A percentile compares a stretch with the other conserved stretches of the same genome.
These are phyloP conservation scores for Brachionus paranguensis DNA, from an alignment of 1,140 invertebrate species.

Conservation along the genomic window DNA sequence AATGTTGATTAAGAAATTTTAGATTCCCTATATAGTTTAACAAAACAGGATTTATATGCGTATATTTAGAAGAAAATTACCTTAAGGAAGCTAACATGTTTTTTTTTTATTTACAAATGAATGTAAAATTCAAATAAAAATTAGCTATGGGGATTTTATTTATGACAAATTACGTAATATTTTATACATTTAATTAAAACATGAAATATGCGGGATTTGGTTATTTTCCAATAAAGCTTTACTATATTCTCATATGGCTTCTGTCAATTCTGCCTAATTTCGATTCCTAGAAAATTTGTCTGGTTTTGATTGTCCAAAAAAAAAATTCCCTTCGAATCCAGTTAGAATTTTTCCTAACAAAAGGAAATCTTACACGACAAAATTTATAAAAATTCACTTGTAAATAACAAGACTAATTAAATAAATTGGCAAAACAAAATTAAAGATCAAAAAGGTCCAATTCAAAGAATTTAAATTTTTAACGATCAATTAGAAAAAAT, in stretches of 20 bases:
- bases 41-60: background rate
- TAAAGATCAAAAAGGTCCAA: background rate
- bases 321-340: background rate
- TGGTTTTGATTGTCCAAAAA: background rate
- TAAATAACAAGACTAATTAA: background rate
- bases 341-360: background rate
- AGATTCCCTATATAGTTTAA: too few relatives aligned
- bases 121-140: background rate
- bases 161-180: slow-evolving; percentile 6
- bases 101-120: background rate
- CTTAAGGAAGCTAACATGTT: background rate
- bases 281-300: background rate
- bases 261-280: background rate
- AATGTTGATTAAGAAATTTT: background rate
- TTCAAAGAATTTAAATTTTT: background rate
- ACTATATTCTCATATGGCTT: background rate
- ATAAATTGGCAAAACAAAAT: background rate
- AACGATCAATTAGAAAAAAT: background rate
- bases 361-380: background rate
- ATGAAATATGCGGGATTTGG: background rate
- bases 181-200: background rate
- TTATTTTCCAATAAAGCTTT: background rate
- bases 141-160: background rate
- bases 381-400: background rate
- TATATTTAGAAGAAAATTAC: background rate